A percentile compares a stretch with the other conserved stretches of the same genome.
phyloP scores from a whole-genome alignment of 2,797 vertebrate species.

The Sebastes diaconus region DNA sequence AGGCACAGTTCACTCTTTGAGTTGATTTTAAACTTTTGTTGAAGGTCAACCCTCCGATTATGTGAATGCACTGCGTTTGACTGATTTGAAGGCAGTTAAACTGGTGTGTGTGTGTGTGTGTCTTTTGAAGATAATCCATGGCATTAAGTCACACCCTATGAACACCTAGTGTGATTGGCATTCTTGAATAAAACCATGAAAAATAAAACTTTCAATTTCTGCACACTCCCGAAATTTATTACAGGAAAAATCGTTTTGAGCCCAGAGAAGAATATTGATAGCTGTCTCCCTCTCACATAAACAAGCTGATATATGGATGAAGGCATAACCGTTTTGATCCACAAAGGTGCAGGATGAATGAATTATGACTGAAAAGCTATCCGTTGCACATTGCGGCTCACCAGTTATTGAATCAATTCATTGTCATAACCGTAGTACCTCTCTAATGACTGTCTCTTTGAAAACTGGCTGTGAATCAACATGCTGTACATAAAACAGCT shows the following conservation, averaged over 20 bases:
- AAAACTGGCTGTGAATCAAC: constrained; percentile 19
- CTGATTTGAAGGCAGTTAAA: not conserved
- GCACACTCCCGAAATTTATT: not conserved
- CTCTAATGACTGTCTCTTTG: constrained; percentile 30
- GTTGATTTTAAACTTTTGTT: not conserved
- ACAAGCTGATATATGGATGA: constrained; percentile 42
- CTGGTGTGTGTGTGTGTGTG: not conserved
- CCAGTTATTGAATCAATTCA: constrained; percentile 60
- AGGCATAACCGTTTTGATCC: constrained; percentile 32
- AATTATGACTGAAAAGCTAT: constrained; percentile 64
- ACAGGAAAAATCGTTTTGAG: constrained; percentile 5
- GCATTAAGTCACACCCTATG: not conserved
- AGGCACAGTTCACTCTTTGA: not conserved
- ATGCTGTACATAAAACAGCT: not conserved
- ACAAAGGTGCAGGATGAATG: constrained; percentile 42
- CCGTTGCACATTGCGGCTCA: constrained; percentile 45
- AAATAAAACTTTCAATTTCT: not conserved
- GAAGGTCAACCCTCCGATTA: not conserved
- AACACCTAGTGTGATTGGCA: not conserved
- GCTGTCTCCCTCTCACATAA: constrained; percentile 35
- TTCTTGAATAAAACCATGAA: not conserved
- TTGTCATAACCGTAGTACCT: constrained; percentile 32
- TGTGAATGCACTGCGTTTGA: not conserved
- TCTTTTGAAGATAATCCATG: not conserved
- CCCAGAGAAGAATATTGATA: constrained; percentile 37